Evolutionary conservation across 2,797 vertebrate genomes (phyloP).

Genomic region (Margarornis squamiger): DNA sequence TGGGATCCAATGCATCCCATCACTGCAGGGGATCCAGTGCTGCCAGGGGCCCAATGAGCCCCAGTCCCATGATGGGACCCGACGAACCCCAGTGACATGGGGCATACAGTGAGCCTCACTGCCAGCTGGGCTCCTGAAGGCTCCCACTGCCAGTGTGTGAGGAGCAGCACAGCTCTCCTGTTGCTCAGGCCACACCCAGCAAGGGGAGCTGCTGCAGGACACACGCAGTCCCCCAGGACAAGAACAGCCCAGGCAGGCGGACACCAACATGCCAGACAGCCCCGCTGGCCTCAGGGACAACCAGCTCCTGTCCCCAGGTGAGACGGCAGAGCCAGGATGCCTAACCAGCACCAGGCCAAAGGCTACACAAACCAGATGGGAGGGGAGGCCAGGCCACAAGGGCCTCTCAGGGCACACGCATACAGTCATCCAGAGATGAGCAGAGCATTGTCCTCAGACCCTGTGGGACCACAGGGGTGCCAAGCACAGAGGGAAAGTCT

Average conservation of each 20-base stretch:
- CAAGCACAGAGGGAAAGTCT: fast-evolving
- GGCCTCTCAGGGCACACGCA: fast-evolving
- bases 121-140: neutral
- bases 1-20: neutral
- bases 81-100: fast-evolving
- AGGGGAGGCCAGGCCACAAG: neutral
- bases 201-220: neutral
- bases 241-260: neutral
- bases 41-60: neutral
- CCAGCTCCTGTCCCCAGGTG: neutral
- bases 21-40: fast-evolving
- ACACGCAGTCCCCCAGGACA: fast-evolving
- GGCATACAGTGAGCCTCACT: neutral
- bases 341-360: fast-evolving
- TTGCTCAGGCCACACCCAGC: neutral
- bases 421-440: neutral
- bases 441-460: neutral
- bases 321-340: neutral
- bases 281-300: fast-evolving
- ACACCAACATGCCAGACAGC: neutral
- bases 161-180: neutral
- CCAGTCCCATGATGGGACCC: fast-evolving
- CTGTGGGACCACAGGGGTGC: fast-evolving
- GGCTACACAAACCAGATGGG: neutral
- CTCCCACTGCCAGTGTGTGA: fast-evolving